Percentiles rank a stretch among this genome's conserved stretches.
phyloP scores from a whole-genome alignment of 2,888 invertebrate species.

The Cheilosia vulpina region DNA sequence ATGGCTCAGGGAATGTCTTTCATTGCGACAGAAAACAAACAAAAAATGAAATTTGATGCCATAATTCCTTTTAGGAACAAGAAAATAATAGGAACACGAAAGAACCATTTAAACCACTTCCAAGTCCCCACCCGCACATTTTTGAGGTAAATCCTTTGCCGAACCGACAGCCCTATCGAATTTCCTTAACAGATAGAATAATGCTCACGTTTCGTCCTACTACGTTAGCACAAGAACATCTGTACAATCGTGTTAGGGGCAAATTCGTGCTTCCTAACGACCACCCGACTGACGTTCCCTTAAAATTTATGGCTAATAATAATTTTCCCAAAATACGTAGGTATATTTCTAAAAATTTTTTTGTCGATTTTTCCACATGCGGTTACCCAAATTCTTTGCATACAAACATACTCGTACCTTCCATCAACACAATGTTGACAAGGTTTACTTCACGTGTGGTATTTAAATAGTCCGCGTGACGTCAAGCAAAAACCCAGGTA shows the following conservation, averaged over 20 bases:
- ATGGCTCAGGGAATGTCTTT: too few relatives aligned
- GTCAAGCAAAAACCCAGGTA: not conserved
- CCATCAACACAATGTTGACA: not conserved
- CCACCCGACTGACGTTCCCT: not conserved
- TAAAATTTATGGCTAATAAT: slow-evolving; percentile 33
- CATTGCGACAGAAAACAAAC: too few relatives aligned
- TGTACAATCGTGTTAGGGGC: not conserved
- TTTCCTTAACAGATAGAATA: too few relatives aligned
- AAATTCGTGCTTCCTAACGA: not conserved
- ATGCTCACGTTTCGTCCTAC: too few relatives aligned
- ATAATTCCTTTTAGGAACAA: too few relatives aligned
- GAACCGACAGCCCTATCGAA: too few relatives aligned
- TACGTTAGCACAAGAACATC: too few relatives aligned
- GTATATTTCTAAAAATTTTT: slow-evolving; percentile 18
- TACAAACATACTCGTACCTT: not conserved
- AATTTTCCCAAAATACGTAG: slow-evolving; percentile 20
- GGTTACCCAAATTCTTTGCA: not conserved
- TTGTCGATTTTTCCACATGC: not conserved
- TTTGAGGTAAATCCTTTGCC: too few relatives aligned
- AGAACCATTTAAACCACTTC: too few relatives aligned
- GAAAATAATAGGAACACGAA: too few relatives aligned
- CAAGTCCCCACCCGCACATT: too few relatives aligned
- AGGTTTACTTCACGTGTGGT: slow-evolving; percentile 1
- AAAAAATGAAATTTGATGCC: too few relatives aligned
- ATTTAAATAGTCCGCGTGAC: slow-evolving; percentile 8